Conservation (phyloP, 2,888 invertebrate genomes). For the Torymus aiolomorphi region DNA sequence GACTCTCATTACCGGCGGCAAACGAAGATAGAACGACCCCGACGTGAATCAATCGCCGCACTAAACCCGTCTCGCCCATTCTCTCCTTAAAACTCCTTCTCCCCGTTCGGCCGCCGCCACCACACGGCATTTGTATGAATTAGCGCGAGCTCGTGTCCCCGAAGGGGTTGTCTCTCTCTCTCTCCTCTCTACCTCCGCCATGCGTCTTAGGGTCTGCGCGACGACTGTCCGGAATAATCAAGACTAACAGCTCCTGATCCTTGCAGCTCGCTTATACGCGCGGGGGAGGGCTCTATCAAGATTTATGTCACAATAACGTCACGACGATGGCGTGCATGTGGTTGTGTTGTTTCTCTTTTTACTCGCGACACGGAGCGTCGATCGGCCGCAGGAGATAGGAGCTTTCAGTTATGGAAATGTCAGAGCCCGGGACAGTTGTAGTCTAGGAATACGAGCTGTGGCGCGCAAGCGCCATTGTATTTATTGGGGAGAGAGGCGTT, state of each 20-base stretch:
- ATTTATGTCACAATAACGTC: conserved; percentile 48
- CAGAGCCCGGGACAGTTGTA: not conserved
- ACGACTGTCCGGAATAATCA: conserved; percentile 74
- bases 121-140: conserved; percentile 64
- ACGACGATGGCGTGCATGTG: conserved; percentile 4
- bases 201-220: conserved; percentile 63
- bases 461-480: not conserved
- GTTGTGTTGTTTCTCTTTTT: not conserved
- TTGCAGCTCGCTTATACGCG: conserved; percentile 69
- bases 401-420: too few relatives aligned
- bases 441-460: not conserved
- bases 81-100: too few relatives aligned
- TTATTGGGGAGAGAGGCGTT: not conserved
- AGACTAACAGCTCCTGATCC: conserved; percentile 74
- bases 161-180: conserved; percentile 56
- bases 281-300: conserved; percentile 27
- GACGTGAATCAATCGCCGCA: too few relatives aligned
- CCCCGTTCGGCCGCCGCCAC: too few relatives aligned
- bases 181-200: conserved; percentile 56
- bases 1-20: too few relatives aligned
- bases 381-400: too few relatives aligned
- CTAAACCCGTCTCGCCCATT: too few relatives aligned
- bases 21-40: too few relatives aligned
- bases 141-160: conserved; percentile 59
- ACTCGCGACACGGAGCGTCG: not conserved